These are phyloP conservation scores for Hydrophis major DNA, from an alignment of 2,797 vertebrate genomes.

Conservation along the genomic window DNA sequence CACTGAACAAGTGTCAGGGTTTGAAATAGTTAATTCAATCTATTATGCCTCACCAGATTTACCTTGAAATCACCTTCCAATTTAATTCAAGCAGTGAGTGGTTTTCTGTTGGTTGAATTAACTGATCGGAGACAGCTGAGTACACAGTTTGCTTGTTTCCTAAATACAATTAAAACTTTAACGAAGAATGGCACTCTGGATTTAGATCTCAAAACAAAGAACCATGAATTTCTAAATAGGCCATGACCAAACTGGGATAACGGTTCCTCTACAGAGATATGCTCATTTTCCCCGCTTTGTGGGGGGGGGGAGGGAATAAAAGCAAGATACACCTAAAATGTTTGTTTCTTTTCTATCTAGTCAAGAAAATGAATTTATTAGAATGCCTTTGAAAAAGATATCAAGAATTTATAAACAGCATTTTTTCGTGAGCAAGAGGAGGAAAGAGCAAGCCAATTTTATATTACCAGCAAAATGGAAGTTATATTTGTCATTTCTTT, in stretches of 20 bases:
- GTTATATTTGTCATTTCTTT: neutral
- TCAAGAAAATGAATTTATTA: neutral
- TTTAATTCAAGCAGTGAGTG: slow-evolving; percentile 19
- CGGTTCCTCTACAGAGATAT: neutral
- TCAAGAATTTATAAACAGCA: neutral
- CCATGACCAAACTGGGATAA: neutral
- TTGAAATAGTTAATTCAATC: slow-evolving; percentile 7
- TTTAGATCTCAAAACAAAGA: slow-evolving; percentile 35
- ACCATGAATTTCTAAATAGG: slow-evolving; percentile 15
- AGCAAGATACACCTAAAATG: neutral
- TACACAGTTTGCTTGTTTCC: slow-evolving; percentile 30
- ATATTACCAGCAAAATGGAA: neutral
- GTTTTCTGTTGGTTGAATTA: slow-evolving; percentile 29
- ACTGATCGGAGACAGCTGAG: slow-evolving; percentile 20
- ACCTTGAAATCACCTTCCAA: slow-evolving; percentile 32
- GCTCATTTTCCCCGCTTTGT: neutral
- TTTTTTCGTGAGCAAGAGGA: neutral
- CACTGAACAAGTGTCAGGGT: neutral
- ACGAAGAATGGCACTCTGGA: slow-evolving; percentile 40
- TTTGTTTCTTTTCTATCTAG: neutral
- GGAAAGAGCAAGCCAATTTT: neutral
- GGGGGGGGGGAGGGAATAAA: neutral
- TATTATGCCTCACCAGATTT: neutral
- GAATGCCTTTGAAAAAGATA: neutral
- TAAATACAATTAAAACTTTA: slow-evolving; percentile 44